Percentiles rank a stretch among this genome's conserved stretches.
phyloP scores from a whole-genome alignment of 2,888 invertebrate species.

The Julus scanicus region DNA sequence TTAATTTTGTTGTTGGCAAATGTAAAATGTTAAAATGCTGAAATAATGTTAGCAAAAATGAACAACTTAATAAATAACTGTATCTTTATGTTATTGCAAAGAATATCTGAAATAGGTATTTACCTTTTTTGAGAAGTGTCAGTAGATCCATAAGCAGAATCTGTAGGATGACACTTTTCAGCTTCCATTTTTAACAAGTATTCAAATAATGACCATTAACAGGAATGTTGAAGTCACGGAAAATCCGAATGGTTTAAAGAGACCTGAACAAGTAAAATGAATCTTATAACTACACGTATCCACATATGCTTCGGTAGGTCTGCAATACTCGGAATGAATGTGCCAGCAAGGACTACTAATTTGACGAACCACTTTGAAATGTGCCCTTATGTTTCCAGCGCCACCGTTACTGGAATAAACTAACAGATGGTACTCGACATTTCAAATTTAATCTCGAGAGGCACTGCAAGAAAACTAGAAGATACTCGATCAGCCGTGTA shows the following conservation, averaged over 20 bases:
- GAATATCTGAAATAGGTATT: neutral
- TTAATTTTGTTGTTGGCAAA: no score
- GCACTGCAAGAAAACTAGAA: neutral
- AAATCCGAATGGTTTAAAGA: neutral
- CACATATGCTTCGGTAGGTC: neutral
- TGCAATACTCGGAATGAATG: neutral
- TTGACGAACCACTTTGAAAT: neutral
- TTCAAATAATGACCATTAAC: neutral
- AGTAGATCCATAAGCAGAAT: conserved; percentile 54
- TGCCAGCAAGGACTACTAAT: neutral
- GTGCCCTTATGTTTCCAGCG: neutral
- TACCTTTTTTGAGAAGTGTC: conserved; percentile 54
- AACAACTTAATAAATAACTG: neutral
- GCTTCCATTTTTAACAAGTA: conserved; percentile 5
- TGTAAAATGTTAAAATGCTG: no score
- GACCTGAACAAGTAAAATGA: neutral
- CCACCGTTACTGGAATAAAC: neutral
- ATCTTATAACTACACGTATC: neutral
- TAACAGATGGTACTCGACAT: neutral
- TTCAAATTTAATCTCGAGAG: neutral
- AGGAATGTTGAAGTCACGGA: neutral
- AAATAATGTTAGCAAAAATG: no score
- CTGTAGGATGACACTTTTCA: conserved; percentile 37
- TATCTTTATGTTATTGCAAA: neutral
- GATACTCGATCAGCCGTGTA: neutral